A percentile compares a stretch with the other conserved stretches of the same genome.
These are phyloP conservation scores for Griposia aprilina DNA, from an alignment of 2,888 invertebrate genomes.

Conservation along the genomic window DNA sequence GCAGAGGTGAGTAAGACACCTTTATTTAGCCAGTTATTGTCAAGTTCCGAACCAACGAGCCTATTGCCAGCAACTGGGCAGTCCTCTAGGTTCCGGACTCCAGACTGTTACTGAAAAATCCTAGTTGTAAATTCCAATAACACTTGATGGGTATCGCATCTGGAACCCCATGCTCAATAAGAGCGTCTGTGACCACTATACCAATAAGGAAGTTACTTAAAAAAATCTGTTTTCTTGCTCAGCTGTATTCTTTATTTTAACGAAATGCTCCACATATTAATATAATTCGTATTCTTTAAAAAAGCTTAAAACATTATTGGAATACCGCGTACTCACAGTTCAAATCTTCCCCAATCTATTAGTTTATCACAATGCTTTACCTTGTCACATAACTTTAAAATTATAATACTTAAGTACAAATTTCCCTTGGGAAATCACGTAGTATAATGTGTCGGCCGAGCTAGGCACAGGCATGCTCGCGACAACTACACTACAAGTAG, in stretches of 20 bases:
- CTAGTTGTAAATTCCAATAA: not conserved
- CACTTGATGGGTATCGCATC: not conserved
- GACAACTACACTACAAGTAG: constrained; percentile 71
- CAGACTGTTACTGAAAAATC: not conserved
- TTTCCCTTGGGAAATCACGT: constrained; percentile 50
- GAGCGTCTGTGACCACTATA: not conserved
- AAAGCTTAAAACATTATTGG: not conserved
- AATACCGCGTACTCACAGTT: not conserved
- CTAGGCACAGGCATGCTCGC: constrained; percentile 63
- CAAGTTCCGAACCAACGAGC: not conserved
- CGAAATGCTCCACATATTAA: not conserved
- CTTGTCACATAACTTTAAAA: constrained; percentile 22
- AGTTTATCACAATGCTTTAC: constrained; percentile 8
- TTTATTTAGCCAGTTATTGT: not conserved
- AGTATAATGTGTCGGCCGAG: constrained; percentile 47
- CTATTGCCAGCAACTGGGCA: no score
- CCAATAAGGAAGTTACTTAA: not conserved
- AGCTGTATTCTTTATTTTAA: no score
- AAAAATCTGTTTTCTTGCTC: not conserved
- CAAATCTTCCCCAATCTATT: not conserved
- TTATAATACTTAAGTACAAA: constrained; percentile 18
- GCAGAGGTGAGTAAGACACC: not conserved
- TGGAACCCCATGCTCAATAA: not conserved
- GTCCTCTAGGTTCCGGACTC: no score
- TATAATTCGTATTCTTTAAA: not conserved